These are phyloP conservation scores for Platycnemis pennipes DNA, from an alignment of 2,888 invertebrate species.

Conservation along the genomic window DNA sequence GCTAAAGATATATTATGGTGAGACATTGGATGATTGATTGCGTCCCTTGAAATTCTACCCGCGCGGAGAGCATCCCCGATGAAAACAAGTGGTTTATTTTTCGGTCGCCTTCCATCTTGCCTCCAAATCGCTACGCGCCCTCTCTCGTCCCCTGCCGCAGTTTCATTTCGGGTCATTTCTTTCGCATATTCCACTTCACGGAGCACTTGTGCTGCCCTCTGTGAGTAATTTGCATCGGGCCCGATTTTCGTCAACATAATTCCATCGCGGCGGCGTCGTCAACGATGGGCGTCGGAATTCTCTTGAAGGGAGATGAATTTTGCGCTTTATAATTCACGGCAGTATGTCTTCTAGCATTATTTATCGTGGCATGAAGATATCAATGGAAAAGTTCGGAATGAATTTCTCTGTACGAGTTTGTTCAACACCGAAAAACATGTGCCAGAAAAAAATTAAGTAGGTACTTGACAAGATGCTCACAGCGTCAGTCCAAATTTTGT, in stretches of 20 bases:
- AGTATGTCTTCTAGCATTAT: too few relatives aligned
- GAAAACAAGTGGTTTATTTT: slow-evolving; percentile 36
- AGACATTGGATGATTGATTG: slow-evolving; percentile 23
- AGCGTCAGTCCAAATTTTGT: too few relatives aligned
- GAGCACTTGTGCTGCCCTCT: not conserved
- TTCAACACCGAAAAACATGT: too few relatives aligned
- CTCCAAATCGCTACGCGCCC: not conserved
- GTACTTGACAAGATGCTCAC: too few relatives aligned
- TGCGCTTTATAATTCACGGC: too few relatives aligned
- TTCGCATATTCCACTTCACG: not conserved
- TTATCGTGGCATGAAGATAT: too few relatives aligned
- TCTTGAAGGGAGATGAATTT: too few relatives aligned
- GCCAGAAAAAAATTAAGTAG: too few relatives aligned
- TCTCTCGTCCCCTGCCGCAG: not conserved
- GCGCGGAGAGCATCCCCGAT: not conserved
- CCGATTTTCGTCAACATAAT: not conserved
- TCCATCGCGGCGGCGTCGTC: not conserved
- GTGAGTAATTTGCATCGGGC: not conserved
- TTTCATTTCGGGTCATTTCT: not conserved
- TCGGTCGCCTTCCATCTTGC: not conserved
- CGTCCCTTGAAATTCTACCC: not conserved
- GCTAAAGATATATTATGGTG: slow-evolving; percentile 24
- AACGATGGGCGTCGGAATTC: too few relatives aligned
- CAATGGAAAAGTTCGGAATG: too few relatives aligned
- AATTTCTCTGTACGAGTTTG: too few relatives aligned